phyloP scores from a whole-genome alignment of 1,140 invertebrate genomes.

The Drosophila pallidifrons region DNA sequence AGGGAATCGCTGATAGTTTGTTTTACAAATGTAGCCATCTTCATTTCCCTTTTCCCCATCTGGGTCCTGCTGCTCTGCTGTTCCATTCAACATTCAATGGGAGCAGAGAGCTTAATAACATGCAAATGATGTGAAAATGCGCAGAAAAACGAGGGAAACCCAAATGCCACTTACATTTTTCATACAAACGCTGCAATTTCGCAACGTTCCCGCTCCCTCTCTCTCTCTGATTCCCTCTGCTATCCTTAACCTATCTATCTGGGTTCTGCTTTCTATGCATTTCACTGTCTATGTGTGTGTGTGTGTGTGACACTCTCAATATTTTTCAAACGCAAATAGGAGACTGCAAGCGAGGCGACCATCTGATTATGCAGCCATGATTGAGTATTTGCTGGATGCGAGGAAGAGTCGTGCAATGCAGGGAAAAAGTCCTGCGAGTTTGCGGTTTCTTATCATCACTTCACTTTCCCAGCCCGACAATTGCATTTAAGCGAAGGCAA shows the following conservation, averaged over 20 bases:
- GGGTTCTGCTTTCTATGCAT: constrained; percentile 19
- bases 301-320: constrained; percentile 39
- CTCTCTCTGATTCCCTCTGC: neutral
- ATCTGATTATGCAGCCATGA: constrained; percentile 54
- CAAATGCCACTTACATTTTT: constrained; percentile 45
- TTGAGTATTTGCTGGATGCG: constrained; percentile 41
- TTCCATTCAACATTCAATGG: neutral
- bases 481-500: neutral
- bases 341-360: constrained; percentile 24
- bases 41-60: neutral
- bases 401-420: neutral
- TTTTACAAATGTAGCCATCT: constrained; percentile 43
- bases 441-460: constrained; percentile 23
- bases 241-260: constrained; percentile 1
- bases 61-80: neutral
- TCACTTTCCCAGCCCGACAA: constrained; percentile 3
- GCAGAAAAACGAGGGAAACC: constrained; percentile 24
- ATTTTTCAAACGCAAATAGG: constrained; percentile 48
- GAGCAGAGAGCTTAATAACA: constrained; percentile 45
- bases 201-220: neutral
- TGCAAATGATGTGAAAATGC: constrained; percentile 60
- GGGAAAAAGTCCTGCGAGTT: neutral
- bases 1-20: constrained; percentile 43
- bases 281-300: constrained; percentile 2
- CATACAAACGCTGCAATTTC: constrained; percentile 34